Evolutionary conservation across 2,113 vertebrate species (phyloP).

Genomic region (Callipepla californica): DNA sequence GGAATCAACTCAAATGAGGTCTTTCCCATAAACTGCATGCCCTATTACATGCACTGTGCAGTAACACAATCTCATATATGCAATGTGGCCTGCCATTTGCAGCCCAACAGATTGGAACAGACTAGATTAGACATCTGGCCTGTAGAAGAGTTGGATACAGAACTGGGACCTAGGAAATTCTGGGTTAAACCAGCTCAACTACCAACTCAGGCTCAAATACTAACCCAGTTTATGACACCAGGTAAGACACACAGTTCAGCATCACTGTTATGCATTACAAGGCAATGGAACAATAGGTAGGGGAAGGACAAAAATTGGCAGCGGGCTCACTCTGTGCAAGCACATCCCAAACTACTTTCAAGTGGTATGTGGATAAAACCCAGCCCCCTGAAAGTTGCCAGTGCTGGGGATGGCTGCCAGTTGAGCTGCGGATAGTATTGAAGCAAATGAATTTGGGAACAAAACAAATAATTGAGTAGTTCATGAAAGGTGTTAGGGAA

Average conservation of each 20-base stretch:
- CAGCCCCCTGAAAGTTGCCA: neutral
- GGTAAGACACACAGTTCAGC: neutral
- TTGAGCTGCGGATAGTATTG: neutral
- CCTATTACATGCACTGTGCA: neutral
- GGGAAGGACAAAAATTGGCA: neutral
- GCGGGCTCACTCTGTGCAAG: neutral
- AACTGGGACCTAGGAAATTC: neutral
- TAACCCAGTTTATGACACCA: neutral
- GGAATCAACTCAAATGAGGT: neutral
- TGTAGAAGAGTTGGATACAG: neutral
- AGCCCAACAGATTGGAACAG: neutral
- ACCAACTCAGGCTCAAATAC: neutral
- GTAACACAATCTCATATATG: neutral
- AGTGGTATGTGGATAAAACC: neutral
- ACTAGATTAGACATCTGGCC: slow-evolving; percentile 5
- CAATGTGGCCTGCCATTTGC: neutral
- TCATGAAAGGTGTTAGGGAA: neutral
- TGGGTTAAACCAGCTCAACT: neutral
- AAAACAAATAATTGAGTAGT: neutral
- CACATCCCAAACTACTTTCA: neutral
- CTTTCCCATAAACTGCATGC: neutral
- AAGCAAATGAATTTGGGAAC: neutral
- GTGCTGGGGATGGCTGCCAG: neutral
- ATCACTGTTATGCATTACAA: neutral
- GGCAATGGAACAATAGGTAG: neutral